These are phyloP conservation scores for Lutjanus erythropterus DNA, from an alignment of 2,113 vertebrate species.

Conservation along the genomic window DNA sequence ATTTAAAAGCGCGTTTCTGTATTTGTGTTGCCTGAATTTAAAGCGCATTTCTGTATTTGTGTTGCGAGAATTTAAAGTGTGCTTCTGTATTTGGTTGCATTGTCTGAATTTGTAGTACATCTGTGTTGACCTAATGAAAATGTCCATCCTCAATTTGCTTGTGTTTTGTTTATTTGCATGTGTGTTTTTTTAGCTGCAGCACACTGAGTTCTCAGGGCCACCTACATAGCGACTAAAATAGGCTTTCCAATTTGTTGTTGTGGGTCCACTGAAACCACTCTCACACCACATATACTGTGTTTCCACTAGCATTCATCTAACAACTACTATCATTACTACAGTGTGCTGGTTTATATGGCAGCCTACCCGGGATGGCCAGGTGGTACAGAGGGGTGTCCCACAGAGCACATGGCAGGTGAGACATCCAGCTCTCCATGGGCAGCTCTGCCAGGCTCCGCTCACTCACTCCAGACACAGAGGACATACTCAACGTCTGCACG, in stretches of 20 bases:
- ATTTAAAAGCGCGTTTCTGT: neutral
- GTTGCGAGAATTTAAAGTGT: neutral
- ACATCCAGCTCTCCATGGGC: constrained; percentile 90
- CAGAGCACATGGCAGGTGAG: constrained; percentile 84
- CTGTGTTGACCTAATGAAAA: too few relatives aligned
- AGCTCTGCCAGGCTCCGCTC: constrained; percentile 68
- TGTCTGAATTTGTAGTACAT: neutral
- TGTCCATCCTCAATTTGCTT: too few relatives aligned
- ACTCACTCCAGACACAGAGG: constrained; percentile 49
- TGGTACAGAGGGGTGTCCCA: constrained; percentile 90
- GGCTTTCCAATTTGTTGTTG: too few relatives aligned
- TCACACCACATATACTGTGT: neutral
- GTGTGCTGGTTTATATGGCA: neutral
- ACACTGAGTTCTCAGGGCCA: too few relatives aligned
- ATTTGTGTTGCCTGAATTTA: too few relatives aligned
- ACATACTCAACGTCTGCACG: constrained; percentile 56
- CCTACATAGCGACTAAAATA: too few relatives aligned
- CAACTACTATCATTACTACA: neutral
- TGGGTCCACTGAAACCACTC: neutral
- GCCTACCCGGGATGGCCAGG: constrained; percentile 92
- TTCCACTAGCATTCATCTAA: neutral
- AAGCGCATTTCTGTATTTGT: neutral
- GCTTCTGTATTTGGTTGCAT: neutral
- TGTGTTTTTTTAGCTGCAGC: too few relatives aligned
- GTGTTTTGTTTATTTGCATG: too few relatives aligned